Evolutionary conservation across 2,797 vertebrate species (phyloP).

Genomic region (Neostethus bicornis): DNA sequence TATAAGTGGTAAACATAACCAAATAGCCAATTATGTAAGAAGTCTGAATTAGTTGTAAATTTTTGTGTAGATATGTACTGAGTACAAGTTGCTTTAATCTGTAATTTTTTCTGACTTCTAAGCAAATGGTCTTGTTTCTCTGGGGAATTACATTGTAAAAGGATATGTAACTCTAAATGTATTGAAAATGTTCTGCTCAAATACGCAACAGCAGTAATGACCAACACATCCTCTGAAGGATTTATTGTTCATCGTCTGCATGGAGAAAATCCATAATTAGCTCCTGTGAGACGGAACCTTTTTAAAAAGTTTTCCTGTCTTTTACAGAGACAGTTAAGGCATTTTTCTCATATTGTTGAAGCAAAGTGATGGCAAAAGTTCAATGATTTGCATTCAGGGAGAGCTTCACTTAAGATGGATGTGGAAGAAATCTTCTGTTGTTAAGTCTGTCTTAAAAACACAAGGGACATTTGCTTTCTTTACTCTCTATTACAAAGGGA

Average conservation of each 20-base stretch:
- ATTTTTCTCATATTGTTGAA: slow-evolving; percentile 53
- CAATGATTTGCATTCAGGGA: slow-evolving; percentile 36
- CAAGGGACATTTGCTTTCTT: slow-evolving; percentile 54
- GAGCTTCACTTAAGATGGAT: slow-evolving; percentile 46
- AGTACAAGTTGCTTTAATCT: slow-evolving; percentile 14
- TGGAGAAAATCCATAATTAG: slow-evolving; percentile 22
- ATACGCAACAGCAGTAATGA: slow-evolving; percentile 13
- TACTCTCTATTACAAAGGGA: slow-evolving; percentile 37
- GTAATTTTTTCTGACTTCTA: not conserved
- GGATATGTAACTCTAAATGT: not conserved
- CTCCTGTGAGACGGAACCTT: slow-evolving; percentile 26
- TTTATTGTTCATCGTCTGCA: slow-evolving; percentile 7
- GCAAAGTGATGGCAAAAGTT: slow-evolving; percentile 47
- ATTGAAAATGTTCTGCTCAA: slow-evolving; percentile 6
- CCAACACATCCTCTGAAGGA: not conserved
- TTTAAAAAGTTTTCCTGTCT: slow-evolving; percentile 34
- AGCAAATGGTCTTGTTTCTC: slow-evolving; percentile 3
- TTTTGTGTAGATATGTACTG: not conserved
- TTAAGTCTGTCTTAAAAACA: slow-evolving; percentile 46
- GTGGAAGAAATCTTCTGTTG: slow-evolving; percentile 43
- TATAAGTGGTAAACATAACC: slow-evolving; percentile 12
- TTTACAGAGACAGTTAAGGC: slow-evolving; percentile 33
- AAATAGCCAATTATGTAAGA: slow-evolving; percentile 14
- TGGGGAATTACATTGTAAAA: not conserved
- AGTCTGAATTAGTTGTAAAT: slow-evolving; percentile 8